These are phyloP conservation scores for Coptodon rendalli DNA, from an alignment of 2,113 vertebrate species.

Conservation along the genomic window DNA sequence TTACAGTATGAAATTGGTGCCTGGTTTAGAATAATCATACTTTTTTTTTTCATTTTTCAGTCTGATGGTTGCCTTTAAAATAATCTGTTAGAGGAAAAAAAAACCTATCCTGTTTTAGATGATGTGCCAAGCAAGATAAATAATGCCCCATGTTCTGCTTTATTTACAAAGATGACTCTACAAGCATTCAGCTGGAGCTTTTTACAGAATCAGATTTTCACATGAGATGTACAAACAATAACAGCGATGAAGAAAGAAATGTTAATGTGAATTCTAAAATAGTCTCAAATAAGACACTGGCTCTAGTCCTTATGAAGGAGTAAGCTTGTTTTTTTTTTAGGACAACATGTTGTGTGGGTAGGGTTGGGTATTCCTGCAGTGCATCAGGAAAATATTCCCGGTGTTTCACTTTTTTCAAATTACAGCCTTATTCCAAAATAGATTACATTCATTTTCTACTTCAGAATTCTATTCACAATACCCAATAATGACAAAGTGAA, in stretches of 20 bases:
- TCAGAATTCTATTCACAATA: neutral
- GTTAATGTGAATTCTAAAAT: neutral
- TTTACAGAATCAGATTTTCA: neutral
- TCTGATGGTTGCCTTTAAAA: neutral
- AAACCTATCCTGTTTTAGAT: neutral
- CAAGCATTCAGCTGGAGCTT: neutral
- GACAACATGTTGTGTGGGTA: neutral
- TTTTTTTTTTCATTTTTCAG: neutral
- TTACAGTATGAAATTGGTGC: neutral
- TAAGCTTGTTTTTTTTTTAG: neutral
- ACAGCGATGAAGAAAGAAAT: neutral
- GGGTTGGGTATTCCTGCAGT: neutral
- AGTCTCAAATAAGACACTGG: neutral
- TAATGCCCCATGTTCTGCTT: neutral
- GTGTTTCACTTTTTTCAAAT: neutral
- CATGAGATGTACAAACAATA: neutral
- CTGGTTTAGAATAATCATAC: neutral
- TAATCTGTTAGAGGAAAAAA: neutral
- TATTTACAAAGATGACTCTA: neutral
- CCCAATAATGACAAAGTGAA: neutral
- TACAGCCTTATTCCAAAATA: neutral
- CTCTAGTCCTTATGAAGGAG: neutral
- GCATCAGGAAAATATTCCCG: neutral
- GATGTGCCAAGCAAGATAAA: neutral
- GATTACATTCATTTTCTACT: neutral